A percentile compares a stretch with the other conserved stretches of the same genome.
These are phyloP conservation scores for Oscheius sp. DNA, from an alignment of 2,888 invertebrate genomes.

Conservation along the genomic window DNA sequence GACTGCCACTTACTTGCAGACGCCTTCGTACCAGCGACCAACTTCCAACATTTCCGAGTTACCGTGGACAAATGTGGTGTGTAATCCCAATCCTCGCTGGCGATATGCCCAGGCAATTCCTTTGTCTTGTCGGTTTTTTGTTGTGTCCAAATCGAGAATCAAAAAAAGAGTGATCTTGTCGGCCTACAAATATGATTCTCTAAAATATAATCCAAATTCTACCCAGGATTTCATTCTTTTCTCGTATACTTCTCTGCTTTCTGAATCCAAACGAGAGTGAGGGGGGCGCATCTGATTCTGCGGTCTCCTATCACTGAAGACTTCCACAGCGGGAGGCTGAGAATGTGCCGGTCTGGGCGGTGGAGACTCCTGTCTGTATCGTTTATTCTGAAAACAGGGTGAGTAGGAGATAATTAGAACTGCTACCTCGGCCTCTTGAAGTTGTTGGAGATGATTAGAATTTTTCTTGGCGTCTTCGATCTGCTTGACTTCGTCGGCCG, in stretches of 20 bases:
- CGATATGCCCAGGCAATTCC: constrained; percentile 6
- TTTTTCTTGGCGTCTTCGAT: no score
- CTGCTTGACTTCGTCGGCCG: no score
- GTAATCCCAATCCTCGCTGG: not conserved
- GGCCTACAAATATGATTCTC: constrained; percentile 3
- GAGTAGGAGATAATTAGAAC: not conserved
- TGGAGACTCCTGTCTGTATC: no score
- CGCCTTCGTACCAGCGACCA: constrained; percentile 20
- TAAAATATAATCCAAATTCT: not conserved
- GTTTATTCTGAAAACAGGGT: no score
- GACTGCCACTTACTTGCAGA: not conserved
- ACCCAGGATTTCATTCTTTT: not conserved
- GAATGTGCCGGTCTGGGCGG: no score
- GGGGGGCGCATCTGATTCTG: no score
- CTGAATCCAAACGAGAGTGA: no score
- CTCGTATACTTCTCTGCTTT: not conserved
- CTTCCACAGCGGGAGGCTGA: no score
- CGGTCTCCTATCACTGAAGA: no score
- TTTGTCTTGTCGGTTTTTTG: not conserved
- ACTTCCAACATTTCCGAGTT: not conserved
- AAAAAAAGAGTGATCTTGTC: not conserved
- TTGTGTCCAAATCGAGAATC: not conserved
- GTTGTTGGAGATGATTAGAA: not conserved
- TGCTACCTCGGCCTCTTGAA: not conserved
- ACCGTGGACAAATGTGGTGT: not conserved